Conservation (phyloP, 1,140 invertebrate genomes). For the Thrips palmi region DNA sequence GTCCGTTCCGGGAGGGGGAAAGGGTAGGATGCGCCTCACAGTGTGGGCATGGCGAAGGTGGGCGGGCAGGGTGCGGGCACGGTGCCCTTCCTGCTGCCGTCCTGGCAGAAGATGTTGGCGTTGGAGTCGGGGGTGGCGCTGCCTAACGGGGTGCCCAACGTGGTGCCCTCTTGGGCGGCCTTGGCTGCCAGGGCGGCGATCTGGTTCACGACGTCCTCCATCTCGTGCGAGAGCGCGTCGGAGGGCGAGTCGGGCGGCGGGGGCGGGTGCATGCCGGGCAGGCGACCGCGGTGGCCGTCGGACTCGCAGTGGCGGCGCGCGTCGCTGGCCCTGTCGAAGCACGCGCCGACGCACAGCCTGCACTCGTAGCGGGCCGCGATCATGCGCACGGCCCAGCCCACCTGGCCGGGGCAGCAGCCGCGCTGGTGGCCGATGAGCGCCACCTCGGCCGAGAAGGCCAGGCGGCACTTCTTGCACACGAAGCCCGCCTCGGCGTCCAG, state of each 20-base stretch:
- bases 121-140: conserved; percentile 14
- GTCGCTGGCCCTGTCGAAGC: conserved; percentile 41
- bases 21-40: too few relatives aligned
- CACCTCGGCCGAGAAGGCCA: conserved; percentile 58
- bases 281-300: conserved; percentile 29
- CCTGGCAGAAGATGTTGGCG: conserved; percentile 16
- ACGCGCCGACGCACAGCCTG: conserved; percentile 19
- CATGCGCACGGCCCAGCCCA: conserved; percentile 18
- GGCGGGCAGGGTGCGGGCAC: conserved; percentile 6
- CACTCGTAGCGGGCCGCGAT: conserved; percentile 25
- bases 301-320: conserved; percentile 50
- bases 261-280: conserved; percentile 19
- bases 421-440: conserved; percentile 51
- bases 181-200: conserved; percentile 55
- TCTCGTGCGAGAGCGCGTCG: conserved; percentile 43
- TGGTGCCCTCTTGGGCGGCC: conserved; percentile 23
- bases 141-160: too few relatives aligned
- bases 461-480: conserved; percentile 70
- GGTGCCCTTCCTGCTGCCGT: conserved; percentile 13
- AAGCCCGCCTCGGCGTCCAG: conserved; percentile 60
- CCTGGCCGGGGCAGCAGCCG: conserved; percentile 38
- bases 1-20: too few relatives aligned
- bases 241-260: conserved; percentile 20
- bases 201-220: conserved; percentile 68
- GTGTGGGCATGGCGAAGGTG: conserved; percentile 13